Evolutionary conservation across 2,113 vertebrate genomes (phyloP), one percentile per base, ranked within the genome.

Genomic region (Amazona guildingii): DNA sequence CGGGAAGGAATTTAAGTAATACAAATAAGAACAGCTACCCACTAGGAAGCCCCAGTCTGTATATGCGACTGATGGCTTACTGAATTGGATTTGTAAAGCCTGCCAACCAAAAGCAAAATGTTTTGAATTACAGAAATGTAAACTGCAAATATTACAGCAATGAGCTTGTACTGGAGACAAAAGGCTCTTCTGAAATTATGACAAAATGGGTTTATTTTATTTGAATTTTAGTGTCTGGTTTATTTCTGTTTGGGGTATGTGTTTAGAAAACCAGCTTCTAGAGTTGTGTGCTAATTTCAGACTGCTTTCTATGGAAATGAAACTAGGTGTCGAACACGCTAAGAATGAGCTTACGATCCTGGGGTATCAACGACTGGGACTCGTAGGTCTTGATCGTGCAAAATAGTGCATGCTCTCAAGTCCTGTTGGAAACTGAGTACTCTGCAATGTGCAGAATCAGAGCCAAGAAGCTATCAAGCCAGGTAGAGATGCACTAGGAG

Each of bases 91-190:
- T 59, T 89, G 70, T 59, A 76, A 84, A 83, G 81, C 62, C 46
- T 96, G 70, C 88, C 83, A 87, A 91, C 79, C 52, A 89, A 85
- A 91, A 87, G 41, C 54, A 73, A 92, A 80, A 62, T 85, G 49
- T 78, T 96, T 92, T 89, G 74, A 94, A 54, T 94, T 92, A 59
- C 1, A 77, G 70, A 94, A 91, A 74, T 89, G 13, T 82, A 73
- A 94, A 89, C 62, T 73, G 86, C 88, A 87, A 89, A 72, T 85
- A 87, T 51, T 66, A 83, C 57, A 27, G 46, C 0, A 0, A 28
- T 88, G 82, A 94, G 49, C 77, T 81, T 77, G 24, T 90, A 44
- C 24, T 70, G 31, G 55, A 92, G 90, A 82, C 69, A 91, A 82
- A 95, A 92, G 55, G 9, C 41, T 91, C 6, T 85, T 75, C 61